Conservation (phyloP, 2,888 invertebrate genomes). For the Megamerina dolium region DNA sequence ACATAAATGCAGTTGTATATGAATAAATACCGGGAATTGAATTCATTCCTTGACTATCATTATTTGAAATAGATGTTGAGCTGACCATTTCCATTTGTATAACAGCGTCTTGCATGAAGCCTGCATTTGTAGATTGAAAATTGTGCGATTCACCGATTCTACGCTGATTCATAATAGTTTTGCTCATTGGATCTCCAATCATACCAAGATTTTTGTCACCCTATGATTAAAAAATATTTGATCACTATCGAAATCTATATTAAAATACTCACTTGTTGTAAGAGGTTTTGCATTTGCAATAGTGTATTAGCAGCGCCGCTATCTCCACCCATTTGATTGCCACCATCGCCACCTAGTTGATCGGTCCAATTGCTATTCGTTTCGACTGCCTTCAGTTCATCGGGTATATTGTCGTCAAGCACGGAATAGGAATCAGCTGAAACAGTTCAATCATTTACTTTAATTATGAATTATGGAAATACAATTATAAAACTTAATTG, state of each 20-base stretch:
- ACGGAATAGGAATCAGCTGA: conserved; percentile 71
- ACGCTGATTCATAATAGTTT: conserved; percentile 60
- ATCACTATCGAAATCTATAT: neutral
- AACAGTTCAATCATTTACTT: neutral
- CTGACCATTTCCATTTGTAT: conserved; percentile 67
- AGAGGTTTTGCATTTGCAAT: conserved; percentile 55
- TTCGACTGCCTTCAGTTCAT: conserved; percentile 79
- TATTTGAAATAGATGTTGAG: conserved; percentile 68
- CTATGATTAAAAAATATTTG: conserved; percentile 20
- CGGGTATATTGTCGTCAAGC: conserved; percentile 86
- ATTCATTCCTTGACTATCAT: conserved; percentile 66
- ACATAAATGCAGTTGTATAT: neutral
- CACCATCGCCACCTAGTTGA: conserved; percentile 50
- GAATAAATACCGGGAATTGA: conserved; percentile 59
- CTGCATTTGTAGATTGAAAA: conserved; percentile 79
- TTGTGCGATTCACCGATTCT: conserved; percentile 80
- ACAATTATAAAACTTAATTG: neutral
- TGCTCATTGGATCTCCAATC: conserved; percentile 55
- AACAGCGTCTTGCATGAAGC: conserved; percentile 57
- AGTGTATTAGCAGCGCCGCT: conserved; percentile 31
- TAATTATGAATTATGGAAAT: neutral
- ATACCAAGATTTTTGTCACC: conserved; percentile 42
- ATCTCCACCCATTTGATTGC: conserved; percentile 53
- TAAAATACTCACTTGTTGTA: conserved; percentile 50
- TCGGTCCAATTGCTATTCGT: conserved; percentile 69